Base-by-base conservation (phyloP, 2,888 invertebrate genomes). In the Andricus quercusramuli region DNA sequence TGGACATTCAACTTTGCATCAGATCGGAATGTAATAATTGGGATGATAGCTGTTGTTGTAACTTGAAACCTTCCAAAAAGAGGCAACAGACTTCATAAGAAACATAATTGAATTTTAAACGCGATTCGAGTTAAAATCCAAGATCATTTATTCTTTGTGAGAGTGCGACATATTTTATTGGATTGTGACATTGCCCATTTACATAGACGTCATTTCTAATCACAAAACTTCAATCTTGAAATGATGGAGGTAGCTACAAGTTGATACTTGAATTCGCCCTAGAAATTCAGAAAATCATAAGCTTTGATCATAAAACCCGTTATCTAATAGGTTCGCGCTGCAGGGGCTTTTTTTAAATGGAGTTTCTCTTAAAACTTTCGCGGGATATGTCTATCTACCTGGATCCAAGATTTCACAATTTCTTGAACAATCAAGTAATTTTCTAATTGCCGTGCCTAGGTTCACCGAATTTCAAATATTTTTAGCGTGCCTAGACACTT, bases 291-390 rank as follows among this genome's bases (percentile, higher is more conserved):
- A 22, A 44, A 68, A 68, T 68, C 22, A 13, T 44, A 22, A 68
- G 8, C n/a, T n/a, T 44, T 44, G 22, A 68, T 44, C 25, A 68
- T 25, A 68, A 68, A 68, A 44, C n/a, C 67, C 15, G 67, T 68
- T 44, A 22, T 68, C 44, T n/a, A n/a, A 25, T 66, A 68, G 41
- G 41, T 68, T 41, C 15, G 17, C 67, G 32, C n/a, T 56, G n/a
- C 66, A 66, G n/a, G 37, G 66, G n/a, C 20, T 56, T 56, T 56
- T 56, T 6, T 56, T 56, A n/a, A 56, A 20, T n/a, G n/a, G 0
- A 56, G 51, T 62, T 62, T 22, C 25, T 11, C 13, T 62, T 62
- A 25, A 25, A 25, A 62, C 62, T 62, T 62, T 25, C 25, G 25
- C n/a, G 62, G 25, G 25, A 22, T 13, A 62, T 62, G 22, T 62